phyloP scores from a whole-genome alignment of 2,888 invertebrate species.

The Aspidiotus destructor region DNA sequence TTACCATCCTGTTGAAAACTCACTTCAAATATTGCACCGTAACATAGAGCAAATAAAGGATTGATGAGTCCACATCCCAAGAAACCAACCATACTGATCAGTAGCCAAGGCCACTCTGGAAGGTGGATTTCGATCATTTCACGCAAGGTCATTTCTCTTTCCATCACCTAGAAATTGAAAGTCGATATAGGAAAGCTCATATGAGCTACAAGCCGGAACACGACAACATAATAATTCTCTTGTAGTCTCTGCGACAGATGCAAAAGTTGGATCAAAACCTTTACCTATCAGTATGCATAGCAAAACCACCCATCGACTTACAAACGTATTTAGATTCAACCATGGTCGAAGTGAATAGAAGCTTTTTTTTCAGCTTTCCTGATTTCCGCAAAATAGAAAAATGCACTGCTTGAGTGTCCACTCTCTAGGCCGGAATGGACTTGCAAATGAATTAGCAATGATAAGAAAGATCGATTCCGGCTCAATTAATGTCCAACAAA shows the following conservation, averaged over 20 bases:
- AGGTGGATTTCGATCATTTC: constrained; percentile 57
- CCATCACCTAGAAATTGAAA: constrained; percentile 10
- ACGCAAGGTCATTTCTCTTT: constrained; percentile 43
- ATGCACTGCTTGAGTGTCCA: no score
- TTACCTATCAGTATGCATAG: no score
- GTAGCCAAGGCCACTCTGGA: constrained; percentile 59
- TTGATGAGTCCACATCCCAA: constrained; percentile 59
- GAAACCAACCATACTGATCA: constrained; percentile 54
- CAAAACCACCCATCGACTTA: no score
- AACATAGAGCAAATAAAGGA: constrained; percentile 65
- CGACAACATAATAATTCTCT: not conserved
- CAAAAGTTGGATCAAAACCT: no score
- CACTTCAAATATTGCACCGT: constrained; percentile 66
- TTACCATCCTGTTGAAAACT: constrained; percentile 38
- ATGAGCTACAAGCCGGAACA: not conserved
- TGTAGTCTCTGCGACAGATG: not conserved
- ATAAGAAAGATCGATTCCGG: no score
- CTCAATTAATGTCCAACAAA: no score
- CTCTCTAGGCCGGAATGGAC: no score
- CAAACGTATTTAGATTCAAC: no score
- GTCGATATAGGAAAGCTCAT: not conserved
- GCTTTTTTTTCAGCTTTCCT: no score
- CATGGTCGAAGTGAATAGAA: no score
- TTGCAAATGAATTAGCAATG: no score
- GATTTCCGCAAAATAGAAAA: no score